phyloP scores from a whole-genome alignment of 2,113 vertebrate genomes.

The Paradisaea rubra region DNA sequence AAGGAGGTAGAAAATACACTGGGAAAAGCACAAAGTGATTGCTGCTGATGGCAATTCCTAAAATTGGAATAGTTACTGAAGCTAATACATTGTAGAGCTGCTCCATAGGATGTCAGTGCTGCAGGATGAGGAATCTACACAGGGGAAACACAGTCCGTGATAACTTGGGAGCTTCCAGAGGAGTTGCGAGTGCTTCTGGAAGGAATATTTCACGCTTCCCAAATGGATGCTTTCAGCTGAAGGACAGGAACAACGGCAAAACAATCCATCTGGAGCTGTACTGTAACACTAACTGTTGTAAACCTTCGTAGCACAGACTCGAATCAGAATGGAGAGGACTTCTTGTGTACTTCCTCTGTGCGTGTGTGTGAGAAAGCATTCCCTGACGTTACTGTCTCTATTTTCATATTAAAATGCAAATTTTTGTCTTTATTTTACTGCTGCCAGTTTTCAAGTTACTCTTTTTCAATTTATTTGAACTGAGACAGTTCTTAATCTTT shows the following conservation, averaged over 20 bases:
- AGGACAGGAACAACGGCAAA: not conserved
- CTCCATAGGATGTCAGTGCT: constrained; percentile 70
- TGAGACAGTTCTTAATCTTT: not conserved
- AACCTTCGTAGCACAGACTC: not conserved
- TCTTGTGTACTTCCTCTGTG: not conserved
- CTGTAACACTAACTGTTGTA: not conserved
- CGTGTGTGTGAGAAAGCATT: not conserved
- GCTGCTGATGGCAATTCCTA: not conserved
- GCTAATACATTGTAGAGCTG: constrained; percentile 33
- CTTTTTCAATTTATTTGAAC: not conserved
- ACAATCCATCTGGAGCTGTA: not conserved
- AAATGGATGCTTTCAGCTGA: not conserved
- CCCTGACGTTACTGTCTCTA: not conserved
- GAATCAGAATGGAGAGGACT: not conserved
- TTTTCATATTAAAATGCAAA: not conserved
- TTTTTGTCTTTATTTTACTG: not conserved
- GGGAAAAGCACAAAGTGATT: not conserved
- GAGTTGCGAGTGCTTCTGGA: constrained; percentile 74
- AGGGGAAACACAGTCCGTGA: constrained; percentile 58
- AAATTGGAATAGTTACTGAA: constrained; percentile 67
- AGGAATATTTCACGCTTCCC: constrained; percentile 29
- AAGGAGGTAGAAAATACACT: not conserved
- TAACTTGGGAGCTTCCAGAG: constrained; percentile 8
- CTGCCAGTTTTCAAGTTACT: not conserved
- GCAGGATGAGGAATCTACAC: constrained; percentile 70